Base-by-base conservation (phyloP, 2,797 vertebrate genomes). In the Pseudomugil tenellus region DNA sequence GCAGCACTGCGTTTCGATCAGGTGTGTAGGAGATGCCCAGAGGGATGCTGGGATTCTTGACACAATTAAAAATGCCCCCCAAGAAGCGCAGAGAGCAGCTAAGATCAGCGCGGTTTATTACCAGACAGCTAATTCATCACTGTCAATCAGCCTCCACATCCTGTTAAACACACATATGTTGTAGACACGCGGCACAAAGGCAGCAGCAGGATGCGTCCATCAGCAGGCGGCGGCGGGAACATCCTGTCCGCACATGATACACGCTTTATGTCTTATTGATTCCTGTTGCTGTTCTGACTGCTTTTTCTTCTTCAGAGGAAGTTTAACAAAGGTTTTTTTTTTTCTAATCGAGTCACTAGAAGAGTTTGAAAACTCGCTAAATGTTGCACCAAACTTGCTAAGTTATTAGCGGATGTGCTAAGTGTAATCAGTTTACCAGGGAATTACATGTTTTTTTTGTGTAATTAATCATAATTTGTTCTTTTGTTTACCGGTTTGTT, bases 101-200 rank as follows among this genome's bases (percentile, higher is more conserved):
- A 77, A 85, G 89, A 92, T 92, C 90, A 93, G 86, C 79, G 69
- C 55, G 80, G 84, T 84, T 89, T 91, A 90, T 92, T 92, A 90
- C 84, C 77, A 77, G 81, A 62, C 11, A 61, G 72, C 84, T 92
- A 90, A 93, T 94, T 92, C 89, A 93, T 93, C 93, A 94, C 81
- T 91, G 91, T 92, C 92, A 90, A 60, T 75, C 74, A 70, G 76
- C 41, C 62, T 13, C 69, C 62, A 71, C 76, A 32, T 82, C 63
- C 69, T 26, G 57, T 63, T 70, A 67, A 66, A 64, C 70, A 76
- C 72, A 59, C 49, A 29, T 72, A 65, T 17, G 17, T 29, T 39
- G 54, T 2, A 35, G 34, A 13, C 32, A 9, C n/a, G 55, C 72
- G 67, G 70, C 76, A 79, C 80, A 85, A 79, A 79, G 76, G 53